Conservation (phyloP, 2,888 invertebrate species). For the Eulithis testata region DNA sequence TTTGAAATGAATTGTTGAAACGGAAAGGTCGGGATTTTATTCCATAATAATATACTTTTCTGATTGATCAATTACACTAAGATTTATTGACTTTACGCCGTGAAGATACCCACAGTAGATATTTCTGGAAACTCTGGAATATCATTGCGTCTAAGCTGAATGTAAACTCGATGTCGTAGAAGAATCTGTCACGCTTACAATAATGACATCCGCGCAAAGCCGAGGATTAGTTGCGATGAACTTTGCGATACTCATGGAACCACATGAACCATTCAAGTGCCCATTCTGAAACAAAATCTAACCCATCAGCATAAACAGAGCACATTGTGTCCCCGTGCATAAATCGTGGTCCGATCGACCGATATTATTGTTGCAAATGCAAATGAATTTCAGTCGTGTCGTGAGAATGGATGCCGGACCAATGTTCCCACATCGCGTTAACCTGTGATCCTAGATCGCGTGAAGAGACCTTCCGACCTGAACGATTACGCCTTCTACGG, state of each 20-base stretch:
- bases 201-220: too few relatives aligned
- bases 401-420: slow-evolving; percentile 59
- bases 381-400: slow-evolving; percentile 48
- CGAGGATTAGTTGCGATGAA: neutral
- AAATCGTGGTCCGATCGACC: slow-evolving; percentile 45
- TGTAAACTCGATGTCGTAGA: too few relatives aligned
- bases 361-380: slow-evolving; percentile 59
- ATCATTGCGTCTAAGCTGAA: too few relatives aligned
- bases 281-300: slow-evolving; percentile 10
- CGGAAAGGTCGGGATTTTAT: neutral
- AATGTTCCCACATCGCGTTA: slow-evolving; percentile 68
- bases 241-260: neutral
- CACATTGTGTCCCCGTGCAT: slow-evolving; percentile 31
- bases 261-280: neutral
- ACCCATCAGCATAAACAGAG: slow-evolving; percentile 22
- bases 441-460: slow-evolving; percentile 64
- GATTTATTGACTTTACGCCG: too few relatives aligned
- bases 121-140: too few relatives aligned
- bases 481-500: slow-evolving; percentile 48
- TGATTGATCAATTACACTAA: too few relatives aligned
- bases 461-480: slow-evolving; percentile 52
- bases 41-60: too few relatives aligned
- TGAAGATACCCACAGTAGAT: too few relatives aligned
- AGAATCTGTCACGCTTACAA: too few relatives aligned
- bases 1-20: slow-evolving; percentile 9